Base-by-base conservation (phyloP, 1,140 invertebrate species). In the Diabrotica undecimpunctata region DNA sequence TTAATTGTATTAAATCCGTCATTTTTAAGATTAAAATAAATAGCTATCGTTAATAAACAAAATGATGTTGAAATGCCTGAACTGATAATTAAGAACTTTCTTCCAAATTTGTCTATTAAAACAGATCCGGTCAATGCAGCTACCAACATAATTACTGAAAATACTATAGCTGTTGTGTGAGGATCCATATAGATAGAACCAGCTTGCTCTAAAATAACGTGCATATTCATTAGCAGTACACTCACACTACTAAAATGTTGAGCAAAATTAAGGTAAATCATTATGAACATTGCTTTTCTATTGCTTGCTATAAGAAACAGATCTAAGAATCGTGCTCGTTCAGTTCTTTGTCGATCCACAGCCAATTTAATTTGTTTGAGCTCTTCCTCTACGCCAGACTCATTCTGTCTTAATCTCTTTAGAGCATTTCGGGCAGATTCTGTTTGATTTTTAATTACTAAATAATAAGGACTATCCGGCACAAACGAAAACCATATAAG, bases 161-260 rank as follows among this genome's bases (percentile, higher is more conserved):
- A 75, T 36, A 75, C 39, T 25, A 77, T 75, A n/a, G 73, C 74
- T 5, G 69, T 57, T 35, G 69, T 54, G 12, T 65, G 56, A 12
- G 68, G 62, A 13, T 64, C 59, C 39, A 75, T 13, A 54, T 71
- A 70, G 13, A 67, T 65, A 3, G 72, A 65, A 6, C 66, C 72
- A 51, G 69, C 72, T 9, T 67, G 67, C 9, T 69, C 65, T 0
- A 77, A 61, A 61, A 77, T 75, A 2, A 57, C 46, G 38, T 71
- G 70, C 8, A 71, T 14, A 46, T 71, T 71, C 70, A 71, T 71
- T 12, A 74, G 58, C 46, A 75, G 69, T 0, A 68, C 72, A 70
- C 83, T 78, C 35, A 81, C 74, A 37, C 80, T 78, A 61, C 74
- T 73, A 6, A 81, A 74, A 66, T 83, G 81, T 72, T 86, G 85